Base-by-base conservation (phyloP, 2,797 vertebrate genomes). In the Alectoris magna region DNA sequence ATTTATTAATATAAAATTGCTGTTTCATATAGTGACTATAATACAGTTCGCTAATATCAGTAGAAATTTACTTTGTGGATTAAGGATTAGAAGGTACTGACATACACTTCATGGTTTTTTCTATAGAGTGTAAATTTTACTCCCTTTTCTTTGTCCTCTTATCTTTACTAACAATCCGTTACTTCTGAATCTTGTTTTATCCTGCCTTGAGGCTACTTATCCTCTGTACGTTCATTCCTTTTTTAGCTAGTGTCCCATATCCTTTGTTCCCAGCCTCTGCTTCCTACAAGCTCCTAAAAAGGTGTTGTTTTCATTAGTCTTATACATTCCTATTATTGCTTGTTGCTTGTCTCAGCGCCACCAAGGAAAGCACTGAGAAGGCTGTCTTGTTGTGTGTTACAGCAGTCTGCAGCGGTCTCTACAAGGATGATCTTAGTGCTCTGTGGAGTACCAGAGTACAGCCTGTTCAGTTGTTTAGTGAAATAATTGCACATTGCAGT, bases 141-240 rank as follows among this genome's bases (percentile, higher is more conserved):
- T 85, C 1, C 13, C 8, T 17, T 67, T 21, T 23, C 67, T 55
- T 59, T 4, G 0, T 79, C 38, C 1, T 0, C 24, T 29, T 11
- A 8, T 34, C 34, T 79, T 76, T 66, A 70, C 27, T 41, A 68
- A 64, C 36, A 60, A 3, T 55, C 53, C 6, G 0, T 68, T 71
- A 36, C 31, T 11, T 84, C n/a, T 53, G 46, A 31, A 39, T 48
- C 85, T 75, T 79, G 21, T 9, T 77, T 86, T 88, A 68, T 43
- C 14, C 31, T 19, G 14, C 51, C 19, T 41, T 41, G 29, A 31
- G 49, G 14, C 22, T 70, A 23, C 27, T 51, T 51, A 38, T 27
- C 48, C 17, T 55, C 49, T 53, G 38, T 48, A 31, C 1, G 10
- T 69, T 71, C 0, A 34, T 74, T 68, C 17, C 18, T 31, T 68